Evolutionary conservation across 2,888 invertebrate genomes (phyloP), one percentile per base, ranked within the genome.

Genomic region (Oligia latruncula): DNA sequence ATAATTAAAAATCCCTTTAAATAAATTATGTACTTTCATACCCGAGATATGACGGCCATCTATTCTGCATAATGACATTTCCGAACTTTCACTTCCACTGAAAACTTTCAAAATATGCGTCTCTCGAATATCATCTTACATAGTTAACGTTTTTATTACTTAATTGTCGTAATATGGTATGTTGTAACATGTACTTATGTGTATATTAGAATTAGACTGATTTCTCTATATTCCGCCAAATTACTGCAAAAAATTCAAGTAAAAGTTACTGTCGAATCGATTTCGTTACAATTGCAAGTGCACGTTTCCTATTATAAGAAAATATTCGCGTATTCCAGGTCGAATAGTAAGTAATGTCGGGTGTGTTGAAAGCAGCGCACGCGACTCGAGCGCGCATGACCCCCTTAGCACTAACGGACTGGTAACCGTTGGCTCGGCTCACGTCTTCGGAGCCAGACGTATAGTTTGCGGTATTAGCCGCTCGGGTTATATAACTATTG

Each of bases 401-500:
- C 96, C 93, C 94, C 95, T 96, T 96, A 87, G 88, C 89, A 74
- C 92, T 94, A 95, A 94, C 95, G 95, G 95, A 90, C 91, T 93
- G 80, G 87, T 88, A 90, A 89, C 89, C 88, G 89, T 90, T 90
- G 88, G 79, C 67, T 84, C 80, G 83, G 68, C 83, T 83, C 85
- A 76, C 81, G 81, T 81, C 87, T 84, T 82, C 74, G 80, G 58
- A 77, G 68, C 77, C 83, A 81, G 83, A 88, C 87, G 83, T 82
- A 85, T 80, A 66, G 78, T 83, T 89, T 90, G 85, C 78, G 82
- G 87, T 88, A 87, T 82, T 75, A 87, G 70, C 46, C 58, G 79
- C 74, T 76, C 65, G 64, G 77, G 73, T 89, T 90, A 90, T 90
- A 81, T 90, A 90, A 89, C 75, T 68, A 83, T 87, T 89, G 70